Percentiles rank a stretch among this genome's conserved stretches.
Evolutionary conservation across 2,113 vertebrate species (phyloP).

Genomic region (Xenopus tropicalis): DNA sequence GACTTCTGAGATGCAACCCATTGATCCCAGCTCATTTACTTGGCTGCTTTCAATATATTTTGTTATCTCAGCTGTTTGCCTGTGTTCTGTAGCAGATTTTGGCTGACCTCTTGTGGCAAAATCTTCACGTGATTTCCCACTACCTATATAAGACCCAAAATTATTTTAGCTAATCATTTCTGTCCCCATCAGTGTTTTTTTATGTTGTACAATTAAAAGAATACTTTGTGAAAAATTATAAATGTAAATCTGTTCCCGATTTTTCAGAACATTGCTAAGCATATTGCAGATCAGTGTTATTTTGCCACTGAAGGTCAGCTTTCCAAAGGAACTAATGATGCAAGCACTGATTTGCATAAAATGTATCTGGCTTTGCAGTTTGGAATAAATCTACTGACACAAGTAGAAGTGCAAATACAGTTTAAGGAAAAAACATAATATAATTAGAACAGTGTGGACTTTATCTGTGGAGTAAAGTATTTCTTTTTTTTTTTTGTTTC

Average conservation of each 20-base stretch:
- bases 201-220: slow-evolving; percentile 18
- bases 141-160: slow-evolving; percentile 26
- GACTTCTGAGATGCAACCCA: slow-evolving; percentile 53
- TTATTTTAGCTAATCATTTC: slow-evolving; percentile 37
- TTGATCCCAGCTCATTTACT: slow-evolving; percentile 55
- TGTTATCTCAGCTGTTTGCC: slow-evolving; percentile 45
- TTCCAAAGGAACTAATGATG: slow-evolving; percentile 4
- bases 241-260: slow-evolving; percentile 5
- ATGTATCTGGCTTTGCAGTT: too few species aligned
- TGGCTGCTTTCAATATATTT: slow-evolving; percentile 29
- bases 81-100: slow-evolving; percentile 63
- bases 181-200: slow-evolving; percentile 27
- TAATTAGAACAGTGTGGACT: too few species aligned
- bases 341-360: not conserved
- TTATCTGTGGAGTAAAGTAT: too few species aligned
- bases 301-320: slow-evolving; percentile 4
- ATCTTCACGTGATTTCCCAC: slow-evolving; percentile 51
- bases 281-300: not conserved
- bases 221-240: slow-evolving; percentile 6
- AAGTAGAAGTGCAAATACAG: too few species aligned
- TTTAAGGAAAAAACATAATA: too few species aligned
- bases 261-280: not conserved
- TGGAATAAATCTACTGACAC: too few species aligned
- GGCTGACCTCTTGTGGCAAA: slow-evolving; percentile 78
- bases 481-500: too few species aligned